A percentile compares a stretch with the other conserved stretches of the same genome.
phyloP scores from a whole-genome alignment of 1,140 invertebrate species.

The Drosophila sp. region DNA sequence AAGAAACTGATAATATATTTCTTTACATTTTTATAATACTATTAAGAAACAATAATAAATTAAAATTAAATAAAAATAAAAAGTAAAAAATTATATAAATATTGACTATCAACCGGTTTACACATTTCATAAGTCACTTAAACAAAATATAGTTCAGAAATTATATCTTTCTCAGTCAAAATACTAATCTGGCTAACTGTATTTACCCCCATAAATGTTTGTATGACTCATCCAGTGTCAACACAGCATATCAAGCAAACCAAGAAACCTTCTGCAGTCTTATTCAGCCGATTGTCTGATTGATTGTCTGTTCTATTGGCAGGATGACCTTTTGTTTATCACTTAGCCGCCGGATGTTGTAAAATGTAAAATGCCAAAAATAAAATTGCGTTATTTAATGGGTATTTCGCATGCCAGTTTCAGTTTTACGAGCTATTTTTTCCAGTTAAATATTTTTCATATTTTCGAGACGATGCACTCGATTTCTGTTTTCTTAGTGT shows the following conservation, averaged over 20 bases:
- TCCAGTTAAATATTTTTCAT: conserved; percentile 5
- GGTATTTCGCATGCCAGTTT: conserved; percentile 4
- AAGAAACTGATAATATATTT: too few relatives aligned
- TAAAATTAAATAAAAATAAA: too few relatives aligned
- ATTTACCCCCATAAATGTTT: not conserved
- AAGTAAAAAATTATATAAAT: too few relatives aligned
- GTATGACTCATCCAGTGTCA: conserved; percentile 42
- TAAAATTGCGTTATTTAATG: conserved; percentile 4
- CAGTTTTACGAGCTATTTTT: conserved; percentile 11
- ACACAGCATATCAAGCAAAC: not conserved
- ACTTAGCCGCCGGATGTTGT: conserved; percentile 1
- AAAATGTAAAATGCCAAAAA: conserved; percentile 15
- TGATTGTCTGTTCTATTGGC: conserved; percentile 5
- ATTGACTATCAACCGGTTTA: too few relatives aligned
- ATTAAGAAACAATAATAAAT: too few relatives aligned
- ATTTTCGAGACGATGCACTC: conserved; percentile 5
- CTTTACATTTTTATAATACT: too few relatives aligned
- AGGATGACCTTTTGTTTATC: conserved; percentile 13
- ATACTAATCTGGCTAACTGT: not conserved
- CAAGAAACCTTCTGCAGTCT: not conserved
- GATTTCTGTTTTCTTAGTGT: conserved; percentile 7
- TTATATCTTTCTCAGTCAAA: too few relatives aligned
- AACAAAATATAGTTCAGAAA: too few relatives aligned
- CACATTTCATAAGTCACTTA: too few relatives aligned
- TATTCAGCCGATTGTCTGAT: conserved; percentile 22